Evolutionary conservation across 2,888 invertebrate genomes (phyloP), one percentile per base, ranked within the genome.

Genomic region (Coelopa pilipes): DNA sequence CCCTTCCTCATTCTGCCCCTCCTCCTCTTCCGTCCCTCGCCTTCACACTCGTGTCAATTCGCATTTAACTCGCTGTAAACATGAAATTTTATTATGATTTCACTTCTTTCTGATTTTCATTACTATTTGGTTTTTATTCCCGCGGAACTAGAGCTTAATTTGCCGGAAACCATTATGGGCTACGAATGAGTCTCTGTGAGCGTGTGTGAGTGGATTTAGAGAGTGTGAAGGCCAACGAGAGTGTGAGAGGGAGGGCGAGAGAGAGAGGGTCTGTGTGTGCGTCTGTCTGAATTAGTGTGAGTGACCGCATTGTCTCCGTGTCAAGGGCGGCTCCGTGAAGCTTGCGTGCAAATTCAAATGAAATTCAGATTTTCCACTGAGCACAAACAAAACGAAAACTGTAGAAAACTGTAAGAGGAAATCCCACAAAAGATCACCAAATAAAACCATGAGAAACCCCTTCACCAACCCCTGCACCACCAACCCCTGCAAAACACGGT

Each of bases 81-180:
- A 15, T 21, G 34, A 19, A 24, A 45, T 4, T 53, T 21, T 57
- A 10, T 57, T 19, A 15, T 19, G n/a, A 17, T 19, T 55, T 57
- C 57, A 55, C 15, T 59, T 21, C 57, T 59, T 21, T 2, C 13
- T 21, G 12, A 21, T 21, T 59, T 65, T 17, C n/a, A 9, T 17
- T 65, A 15, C 19, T 65, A n/a, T 19, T 46, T 17, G 47, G 34
- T 46, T 46, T 65, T 65, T 65, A 46, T 46, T 45, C 46, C 19
- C 47, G 47, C 19, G 45, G 67, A 70, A 55, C 62, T 49, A 57
- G 63, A 68, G 60, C 73, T 73, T 73, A 71, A 74, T 74, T 74
- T 76, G 68, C 47, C 71, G 71, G 63, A 74, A 76, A 76, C 74
- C 57, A 11, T 70, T 57, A 68, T 59, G 62, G 66, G 62, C 3